Percentiles rank a stretch among this genome's conserved stretches.
phyloP scores from a whole-genome alignment of 2,113 vertebrate genomes.

The Ploceus nigricollis region DNA sequence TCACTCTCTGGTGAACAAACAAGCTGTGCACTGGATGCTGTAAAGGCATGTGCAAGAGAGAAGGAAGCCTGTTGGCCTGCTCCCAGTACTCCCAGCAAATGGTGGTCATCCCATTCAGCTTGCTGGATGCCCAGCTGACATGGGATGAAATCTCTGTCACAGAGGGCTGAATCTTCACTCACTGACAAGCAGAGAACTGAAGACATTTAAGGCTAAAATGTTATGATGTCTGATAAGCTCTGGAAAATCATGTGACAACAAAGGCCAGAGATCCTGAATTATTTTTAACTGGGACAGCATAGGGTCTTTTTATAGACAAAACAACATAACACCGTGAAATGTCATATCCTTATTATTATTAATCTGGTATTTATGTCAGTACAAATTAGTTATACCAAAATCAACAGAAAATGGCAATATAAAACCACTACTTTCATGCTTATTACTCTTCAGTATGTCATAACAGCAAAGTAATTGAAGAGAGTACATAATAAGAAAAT shows the following conservation, averaged over 20 bases:
- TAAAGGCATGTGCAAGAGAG: not conserved
- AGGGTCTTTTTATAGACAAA: not conserved
- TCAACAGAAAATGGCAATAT: not conserved
- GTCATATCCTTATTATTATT: not conserved
- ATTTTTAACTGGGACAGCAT: not conserved
- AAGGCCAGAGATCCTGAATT: not conserved
- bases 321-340: not conserved
- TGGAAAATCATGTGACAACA: not conserved
- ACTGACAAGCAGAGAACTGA: not conserved
- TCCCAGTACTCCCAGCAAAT: not conserved
- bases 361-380: not conserved
- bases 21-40: not conserved
- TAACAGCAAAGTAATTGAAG: constrained; percentile 7
- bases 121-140: not conserved
- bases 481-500: not conserved
- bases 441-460: not conserved
- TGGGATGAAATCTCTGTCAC: not conserved
- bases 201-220: not conserved
- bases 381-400: not conserved
- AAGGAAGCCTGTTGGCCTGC: not conserved
- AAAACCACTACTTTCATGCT: not conserved
- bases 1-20: not conserved
- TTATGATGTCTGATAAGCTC: not conserved
- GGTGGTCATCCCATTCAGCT: not conserved
- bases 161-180: not conserved